Evolutionary conservation across 2,797 vertebrate genomes (phyloP), one percentile per base, ranked within the genome.

Genomic region (Mus spretus): DNA sequence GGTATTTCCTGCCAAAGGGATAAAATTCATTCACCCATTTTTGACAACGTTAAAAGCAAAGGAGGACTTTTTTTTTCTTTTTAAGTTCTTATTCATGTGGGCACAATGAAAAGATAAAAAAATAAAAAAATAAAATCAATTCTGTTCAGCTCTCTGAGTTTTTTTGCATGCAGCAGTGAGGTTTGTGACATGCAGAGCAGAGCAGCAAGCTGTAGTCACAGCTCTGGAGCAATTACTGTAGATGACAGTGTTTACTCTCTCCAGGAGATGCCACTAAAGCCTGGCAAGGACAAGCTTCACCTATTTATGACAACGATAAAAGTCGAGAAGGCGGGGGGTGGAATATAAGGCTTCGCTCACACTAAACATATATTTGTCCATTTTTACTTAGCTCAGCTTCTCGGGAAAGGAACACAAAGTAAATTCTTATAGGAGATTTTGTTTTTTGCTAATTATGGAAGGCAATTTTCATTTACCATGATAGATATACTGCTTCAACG

Each of bases 211-310:
- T 34, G n/a, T 75, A 91, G 61, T 88, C 91, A 87, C 63, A 95
- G 57, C 87, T 97, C 87, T 77, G 94, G 40, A 87, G 57, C 22
- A 97, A 92, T 97, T 97, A 90, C 15, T 89, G 44, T 57, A 34
- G 70, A 53, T 90, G 84, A 82, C n/a, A 34, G 50, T 72, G 77
- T 98, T 97, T 96, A 57, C 31, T 96, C 97, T 97, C 94, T 98
- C 97, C 95, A 96, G 96, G 89, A 98, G 97, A 87, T 98, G 97
- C 98, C 98, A 98, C 96, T 97, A 91, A 92, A 95, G 87, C 94
- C 17, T 89, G 22, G 4, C 77, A 96, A 97, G 95, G 26, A 72
- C 55, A 79, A 6, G 37, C 92, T 98, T 97, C 79, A 89, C 22
- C 95, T 95, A 8, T 97, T 85, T 95, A 57, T 77, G 65, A n/a